Evolutionary conservation across 1,140 invertebrate genomes (phyloP).

Genomic region (Gonatopus flavifemur): DNA sequence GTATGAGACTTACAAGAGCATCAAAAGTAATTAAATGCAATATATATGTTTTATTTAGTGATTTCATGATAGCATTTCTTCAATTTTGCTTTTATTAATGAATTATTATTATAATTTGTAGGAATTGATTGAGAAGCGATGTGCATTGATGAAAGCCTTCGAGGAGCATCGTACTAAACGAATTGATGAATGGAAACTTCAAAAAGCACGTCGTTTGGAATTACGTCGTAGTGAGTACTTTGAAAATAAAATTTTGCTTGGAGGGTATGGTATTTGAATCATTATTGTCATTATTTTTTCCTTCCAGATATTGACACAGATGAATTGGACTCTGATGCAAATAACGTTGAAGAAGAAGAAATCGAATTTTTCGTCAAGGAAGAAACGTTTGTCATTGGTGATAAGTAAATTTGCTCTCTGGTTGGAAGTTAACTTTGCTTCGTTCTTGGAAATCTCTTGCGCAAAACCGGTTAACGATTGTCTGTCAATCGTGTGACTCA

Average conservation of each 20-base stretch:
- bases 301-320: conserved; percentile 89
- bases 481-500: conserved; percentile 20
- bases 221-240: conserved; percentile 80
- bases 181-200: conserved; percentile 72
- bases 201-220: conserved; percentile 78
- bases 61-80: background rate
- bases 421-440: conserved; percentile 16
- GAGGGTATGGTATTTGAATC: background rate
- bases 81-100: conserved; percentile 1
- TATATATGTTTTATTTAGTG: conserved; percentile 1
- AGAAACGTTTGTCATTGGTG: conserved; percentile 80
- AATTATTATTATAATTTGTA: conserved; percentile 43
- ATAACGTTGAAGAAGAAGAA: conserved; percentile 91
- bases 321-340: conserved; percentile 79
- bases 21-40: conserved; percentile 70
- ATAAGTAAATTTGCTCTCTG: conserved; percentile 39
- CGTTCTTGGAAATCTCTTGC: conserved; percentile 35
- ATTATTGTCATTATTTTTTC: conserved; percentile 21
- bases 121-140: conserved; percentile 93
- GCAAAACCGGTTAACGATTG: conserved; percentile 14
- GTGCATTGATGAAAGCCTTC: conserved; percentile 85
- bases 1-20: conserved; percentile 87
- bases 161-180: conserved; percentile 77
- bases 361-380: conserved; percentile 98
- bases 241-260: background rate